Evolutionary conservation across 1,140 invertebrate genomes (phyloP).

Genomic region (Euwallacea similis): DNA sequence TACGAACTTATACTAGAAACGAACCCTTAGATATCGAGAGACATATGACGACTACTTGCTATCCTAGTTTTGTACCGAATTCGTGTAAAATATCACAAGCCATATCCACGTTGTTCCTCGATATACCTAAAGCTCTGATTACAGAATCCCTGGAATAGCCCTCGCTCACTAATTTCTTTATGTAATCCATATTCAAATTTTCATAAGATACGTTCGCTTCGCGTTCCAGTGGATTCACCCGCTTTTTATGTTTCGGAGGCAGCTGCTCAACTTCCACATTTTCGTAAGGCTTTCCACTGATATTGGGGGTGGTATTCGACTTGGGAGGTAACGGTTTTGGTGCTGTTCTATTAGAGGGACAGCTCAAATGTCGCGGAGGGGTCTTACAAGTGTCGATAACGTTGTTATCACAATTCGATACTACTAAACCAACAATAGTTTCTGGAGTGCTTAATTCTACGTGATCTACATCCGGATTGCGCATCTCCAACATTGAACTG

Average conservation of each 20-base stretch:
- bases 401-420: conserved; percentile 56
- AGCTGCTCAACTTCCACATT: conserved; percentile 15
- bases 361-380: conserved; percentile 49
- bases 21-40: too few species aligned
- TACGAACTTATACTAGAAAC: too few species aligned
- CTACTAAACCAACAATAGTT: conserved; percentile 67
- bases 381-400: conserved; percentile 46
- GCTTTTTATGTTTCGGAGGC: conserved; percentile 1
- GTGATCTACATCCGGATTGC: conserved; percentile 23
- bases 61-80: conserved; percentile 70
- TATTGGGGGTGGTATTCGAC: conserved; percentile 52
- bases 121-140: conserved; percentile 86
- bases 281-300: conserved; percentile 36
- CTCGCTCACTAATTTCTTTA: conserved; percentile 81
- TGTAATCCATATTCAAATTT: conserved; percentile 90
- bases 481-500: conserved; percentile 51
- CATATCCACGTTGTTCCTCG: conserved; percentile 91
- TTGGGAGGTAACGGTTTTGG: conserved; percentile 46
- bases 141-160: conserved; percentile 89
- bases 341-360: conserved; percentile 45
- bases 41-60: neutral
- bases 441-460: conserved; percentile 60
- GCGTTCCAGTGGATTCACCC: conserved; percentile 11
- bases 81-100: conserved; percentile 93
- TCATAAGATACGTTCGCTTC: conserved; percentile 68